Evolutionary conservation across 2,797 vertebrate species (phyloP), one percentile per base, ranked within the genome.

Genomic region (Coregonus suidteri): DNA sequence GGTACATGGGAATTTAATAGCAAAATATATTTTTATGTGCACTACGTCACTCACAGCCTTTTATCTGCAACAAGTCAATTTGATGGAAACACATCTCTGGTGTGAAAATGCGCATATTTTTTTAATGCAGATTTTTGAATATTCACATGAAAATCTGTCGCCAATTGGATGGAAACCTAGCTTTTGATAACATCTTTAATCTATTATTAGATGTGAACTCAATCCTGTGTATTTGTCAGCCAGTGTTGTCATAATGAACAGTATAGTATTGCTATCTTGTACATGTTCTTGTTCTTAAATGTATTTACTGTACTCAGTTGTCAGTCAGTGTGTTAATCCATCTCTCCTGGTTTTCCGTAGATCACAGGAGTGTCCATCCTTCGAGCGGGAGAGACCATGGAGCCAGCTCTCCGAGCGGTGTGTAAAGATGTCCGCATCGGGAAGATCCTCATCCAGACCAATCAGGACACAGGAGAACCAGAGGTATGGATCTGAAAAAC

Each of bases 381-480:
- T 84, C 90, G 95, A 0, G 96, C 96, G 0, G 96, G 96, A 0
- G 96, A 97, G 89, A 97, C 96, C 20, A 96, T 97, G 96, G 96
- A 97, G 88, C 95, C 96, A 0, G 95, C 96, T 0, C 93, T 97
- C 68, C 90, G 96, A 6, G 96, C 96, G 0, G 96, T 97, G 34
- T 97, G 96, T 88, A 97, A 96, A 75, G 96, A 96, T 0, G 96
- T 97, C 65, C 93, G 96, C 75, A 96, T 97, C 0, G 96, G 96
- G 80, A 97, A 96, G 84, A 96, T 97, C 79, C 94, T 97, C 82
- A 97, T 97, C 85, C 96, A 97, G 93, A 97, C 96, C 86, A 97
- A 97, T 89, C 95, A 94, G 87, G 93, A 95, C 86, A 96, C 96
- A 0, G 96, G 96, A 20, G 96, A 97, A 82, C 96, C 96, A 0